phyloP scores from a whole-genome alignment of 2,888 invertebrate genomes.

The Trachelus tabidus region DNA sequence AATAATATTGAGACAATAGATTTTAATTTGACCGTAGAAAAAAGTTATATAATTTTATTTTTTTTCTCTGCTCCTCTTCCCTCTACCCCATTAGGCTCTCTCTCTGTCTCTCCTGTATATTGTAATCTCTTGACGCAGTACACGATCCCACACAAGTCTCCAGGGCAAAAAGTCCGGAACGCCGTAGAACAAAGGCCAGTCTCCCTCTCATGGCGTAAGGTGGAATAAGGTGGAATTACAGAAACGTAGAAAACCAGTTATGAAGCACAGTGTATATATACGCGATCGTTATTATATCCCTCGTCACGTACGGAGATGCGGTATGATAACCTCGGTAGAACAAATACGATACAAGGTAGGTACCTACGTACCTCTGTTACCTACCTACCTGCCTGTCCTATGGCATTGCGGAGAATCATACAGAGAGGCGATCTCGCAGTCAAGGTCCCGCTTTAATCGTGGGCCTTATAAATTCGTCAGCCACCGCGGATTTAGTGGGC shows the following conservation, averaged over 20 bases:
- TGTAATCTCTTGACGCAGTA: too few relatives aligned
- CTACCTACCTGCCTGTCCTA: conserved; percentile 11
- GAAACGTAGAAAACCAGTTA: conserved; percentile 52
- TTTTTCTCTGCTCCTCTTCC: too few relatives aligned
- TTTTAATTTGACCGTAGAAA: too few relatives aligned
- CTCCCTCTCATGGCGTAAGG: conserved; percentile 29
- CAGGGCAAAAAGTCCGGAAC: conserved; percentile 8
- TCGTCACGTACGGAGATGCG: conserved; percentile 55
- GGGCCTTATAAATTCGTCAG: conserved; percentile 1
- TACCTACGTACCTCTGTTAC: conserved; percentile 29
- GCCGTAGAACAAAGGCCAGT: conserved; percentile 33
- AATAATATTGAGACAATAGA: too few relatives aligned
- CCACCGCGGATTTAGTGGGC: background rate
- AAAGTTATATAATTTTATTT: too few relatives aligned
- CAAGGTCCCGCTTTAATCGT: conserved; percentile 3
- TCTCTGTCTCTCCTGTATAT: too few relatives aligned
- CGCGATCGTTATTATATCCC: conserved; percentile 52
- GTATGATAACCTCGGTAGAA: conserved; percentile 53
- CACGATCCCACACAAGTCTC: background rate
- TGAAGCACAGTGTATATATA: conserved; percentile 38
- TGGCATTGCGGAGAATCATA: too few relatives aligned
- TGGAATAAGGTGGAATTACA: conserved; percentile 48
- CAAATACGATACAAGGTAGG: conserved; percentile 50
- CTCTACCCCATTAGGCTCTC: too few relatives aligned
- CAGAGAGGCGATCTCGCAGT: background rate